Percentiles rank a stretch among this genome's conserved stretches.
Evolutionary conservation across 2,113 vertebrate species (phyloP).

Genomic region (Butorides virescens): DNA sequence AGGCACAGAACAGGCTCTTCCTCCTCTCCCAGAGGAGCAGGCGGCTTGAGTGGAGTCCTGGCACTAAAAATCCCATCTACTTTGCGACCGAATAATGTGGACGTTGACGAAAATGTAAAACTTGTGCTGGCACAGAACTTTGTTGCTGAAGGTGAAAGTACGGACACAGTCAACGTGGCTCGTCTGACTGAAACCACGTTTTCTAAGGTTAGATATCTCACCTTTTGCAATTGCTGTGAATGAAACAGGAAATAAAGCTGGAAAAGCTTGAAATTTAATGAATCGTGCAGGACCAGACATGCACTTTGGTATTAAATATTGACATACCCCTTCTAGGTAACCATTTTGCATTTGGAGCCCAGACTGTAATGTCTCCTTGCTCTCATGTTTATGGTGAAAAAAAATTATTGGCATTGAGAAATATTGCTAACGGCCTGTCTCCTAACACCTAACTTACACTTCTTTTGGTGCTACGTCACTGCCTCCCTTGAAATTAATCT

Average conservation of each 20-base stretch:
- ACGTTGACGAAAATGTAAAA: not conserved
- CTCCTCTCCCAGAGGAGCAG: not conserved
- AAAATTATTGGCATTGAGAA: not conserved
- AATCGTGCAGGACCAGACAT: not conserved
- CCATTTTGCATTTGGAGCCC: not conserved
- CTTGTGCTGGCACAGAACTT: not conserved
- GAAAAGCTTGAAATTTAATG: conserved; percentile 1
- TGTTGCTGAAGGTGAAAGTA: not conserved
- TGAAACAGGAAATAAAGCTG: conserved; percentile 8
- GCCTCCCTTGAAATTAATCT: not conserved
- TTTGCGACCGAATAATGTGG: not conserved
- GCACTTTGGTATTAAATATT: conserved; percentile 24
- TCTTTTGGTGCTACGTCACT: not conserved
- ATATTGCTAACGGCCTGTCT: not conserved
- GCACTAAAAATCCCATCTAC: not conserved
- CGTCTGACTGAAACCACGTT: not conserved
- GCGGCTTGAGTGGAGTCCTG: not conserved
- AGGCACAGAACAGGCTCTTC: not conserved
- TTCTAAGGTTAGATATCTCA: not conserved
- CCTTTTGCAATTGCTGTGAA: not conserved
- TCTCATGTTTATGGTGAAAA: not conserved
- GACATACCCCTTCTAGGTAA: conserved; percentile 1
- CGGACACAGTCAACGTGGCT: not conserved
- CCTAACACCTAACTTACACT: not conserved
- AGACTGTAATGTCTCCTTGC: not conserved